A percentile compares a stretch with the other conserved stretches of the same genome.
phyloP scores from a whole-genome alignment of 1,140 invertebrate species.

The Zaprionus africanus region DNA sequence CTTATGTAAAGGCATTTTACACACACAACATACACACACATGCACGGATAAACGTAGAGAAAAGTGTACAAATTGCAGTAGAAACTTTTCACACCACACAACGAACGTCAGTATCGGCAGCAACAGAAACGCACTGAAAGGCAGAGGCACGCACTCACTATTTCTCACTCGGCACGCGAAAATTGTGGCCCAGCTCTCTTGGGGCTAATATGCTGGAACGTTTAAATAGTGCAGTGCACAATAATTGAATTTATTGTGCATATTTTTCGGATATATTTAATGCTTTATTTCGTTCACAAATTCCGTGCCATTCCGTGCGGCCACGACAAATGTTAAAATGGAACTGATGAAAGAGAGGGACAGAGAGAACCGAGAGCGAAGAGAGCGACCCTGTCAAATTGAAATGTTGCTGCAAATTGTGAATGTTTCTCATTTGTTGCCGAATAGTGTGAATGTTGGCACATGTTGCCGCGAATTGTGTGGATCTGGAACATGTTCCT shows the following conservation, averaged over 20 bases:
- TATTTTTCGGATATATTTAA: slow-evolving; percentile 60
- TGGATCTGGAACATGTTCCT: slow-evolving; percentile 14
- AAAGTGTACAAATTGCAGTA: slow-evolving; percentile 78
- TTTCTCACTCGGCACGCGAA: slow-evolving; percentile 30
- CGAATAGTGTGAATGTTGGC: slow-evolving; percentile 13
- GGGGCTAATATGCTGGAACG: slow-evolving; percentile 21
- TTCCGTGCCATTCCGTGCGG: slow-evolving; percentile 52
- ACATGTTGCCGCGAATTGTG: slow-evolving; percentile 34
- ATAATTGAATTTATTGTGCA: slow-evolving; percentile 68
- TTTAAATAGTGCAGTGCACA: slow-evolving; percentile 55
- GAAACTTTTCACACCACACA: slow-evolving; percentile 72
- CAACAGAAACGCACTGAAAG: slow-evolving; percentile 39
- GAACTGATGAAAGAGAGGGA: slow-evolving; percentile 54
- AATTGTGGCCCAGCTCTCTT: not conserved
- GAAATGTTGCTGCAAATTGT: slow-evolving; percentile 26
- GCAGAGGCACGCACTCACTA: slow-evolving; percentile 43
- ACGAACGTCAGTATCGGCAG: slow-evolving; percentile 38
- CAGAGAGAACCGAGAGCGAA: slow-evolving; percentile 30
- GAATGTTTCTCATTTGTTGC: slow-evolving; percentile 5
- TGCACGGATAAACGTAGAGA: slow-evolving; percentile 66
- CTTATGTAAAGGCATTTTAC: slow-evolving; percentile 81
- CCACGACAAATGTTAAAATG: slow-evolving; percentile 56
- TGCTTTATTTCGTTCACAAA: slow-evolving; percentile 39
- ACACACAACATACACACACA: slow-evolving; percentile 30
- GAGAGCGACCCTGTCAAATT: slow-evolving; percentile 38